Base-by-base conservation (phyloP, 1,140 invertebrate species). In the Drosophila guanche region DNA sequence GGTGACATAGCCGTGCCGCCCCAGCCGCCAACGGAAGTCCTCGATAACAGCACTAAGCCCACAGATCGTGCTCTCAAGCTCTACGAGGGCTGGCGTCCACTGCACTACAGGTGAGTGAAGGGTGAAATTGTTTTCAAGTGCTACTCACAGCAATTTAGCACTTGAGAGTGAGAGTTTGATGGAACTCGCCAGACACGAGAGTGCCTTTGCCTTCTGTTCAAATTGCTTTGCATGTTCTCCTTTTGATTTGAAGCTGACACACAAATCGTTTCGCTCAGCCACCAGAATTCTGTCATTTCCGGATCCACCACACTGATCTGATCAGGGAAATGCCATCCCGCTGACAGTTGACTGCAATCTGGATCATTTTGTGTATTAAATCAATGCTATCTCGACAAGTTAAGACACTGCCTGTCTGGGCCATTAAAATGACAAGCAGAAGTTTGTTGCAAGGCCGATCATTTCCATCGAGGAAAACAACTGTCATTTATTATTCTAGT, bases 11-110 rank as follows among this genome's bases (percentile, higher is more conserved):
- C 79, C 27, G 53, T 48, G 42, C 47, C 6, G 40, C 47, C 6
- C 29, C 56, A 54, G 53, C 61, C 50, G 16, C 54, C 50, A 6
- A 71, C 57, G 29, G 81, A 42, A 23, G 61, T 74, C 14, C 42
- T 40, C 45, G 59, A 85, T 5, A 73, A 53, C 50, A 74, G 46
- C 25, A 59, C 52, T 20, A 72, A 61, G 60, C 47, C 73, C 22
- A 60, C 43, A 8, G 89, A 89, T 45, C 83, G 79, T 2, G 61
- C 69, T 8, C 56, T 91, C 8, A 70, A 89, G 29, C 65, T 91
- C 0, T 77, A 79, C 41, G 90, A 91, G 8, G 90, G 90, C 48
- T 91, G 90, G 90, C 81, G 69, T 6, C 90, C 90, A 46, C 20
- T 67, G 1, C 86, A 90, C 43, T 91, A 91, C 55, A 89, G 66